Evolutionary conservation across 2,113 vertebrate genomes (phyloP).

Genomic region (Syrrhaptes paradoxus): DNA sequence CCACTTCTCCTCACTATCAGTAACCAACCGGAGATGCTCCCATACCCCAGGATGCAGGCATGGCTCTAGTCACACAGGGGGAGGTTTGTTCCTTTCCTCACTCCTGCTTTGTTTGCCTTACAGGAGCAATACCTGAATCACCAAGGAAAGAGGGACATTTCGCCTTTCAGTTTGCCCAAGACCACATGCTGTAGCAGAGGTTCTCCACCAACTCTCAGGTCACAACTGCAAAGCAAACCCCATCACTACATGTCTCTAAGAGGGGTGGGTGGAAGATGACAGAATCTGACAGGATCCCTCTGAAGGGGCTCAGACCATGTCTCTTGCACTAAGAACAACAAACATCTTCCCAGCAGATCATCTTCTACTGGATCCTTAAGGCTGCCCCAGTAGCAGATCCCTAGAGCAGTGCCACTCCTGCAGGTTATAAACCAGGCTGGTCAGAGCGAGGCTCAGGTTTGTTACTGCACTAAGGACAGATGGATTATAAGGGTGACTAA

Average conservation of each 20-base stretch:
- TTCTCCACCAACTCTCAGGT: background rate
- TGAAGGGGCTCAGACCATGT: background rate
- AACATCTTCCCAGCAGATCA: background rate
- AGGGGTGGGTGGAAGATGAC: background rate
- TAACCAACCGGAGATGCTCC: background rate
- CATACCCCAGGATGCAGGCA: background rate
- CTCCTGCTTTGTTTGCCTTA: background rate
- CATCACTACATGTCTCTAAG: background rate
- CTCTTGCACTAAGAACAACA: background rate
- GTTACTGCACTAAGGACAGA: background rate
- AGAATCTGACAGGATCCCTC: background rate
- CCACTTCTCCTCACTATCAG: background rate
- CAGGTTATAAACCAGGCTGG: background rate
- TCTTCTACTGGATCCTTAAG: background rate
- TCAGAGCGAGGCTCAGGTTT: background rate
- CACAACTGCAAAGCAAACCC: background rate
- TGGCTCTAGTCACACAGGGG: background rate
- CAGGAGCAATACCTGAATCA: background rate
- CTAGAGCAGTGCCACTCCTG: background rate
- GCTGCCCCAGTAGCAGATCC: background rate
- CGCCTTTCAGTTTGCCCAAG: background rate
- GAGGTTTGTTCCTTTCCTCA: background rate
- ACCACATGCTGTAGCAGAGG: background rate
- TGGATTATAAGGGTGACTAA: slow-evolving; percentile 26
- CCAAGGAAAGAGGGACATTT: background rate